Percentiles rank a stretch among this genome's conserved stretches.
These are phyloP conservation scores for Cataglyphis albicans DNA, from an alignment of 2,888 invertebrate genomes.

Conservation along the genomic window DNA sequence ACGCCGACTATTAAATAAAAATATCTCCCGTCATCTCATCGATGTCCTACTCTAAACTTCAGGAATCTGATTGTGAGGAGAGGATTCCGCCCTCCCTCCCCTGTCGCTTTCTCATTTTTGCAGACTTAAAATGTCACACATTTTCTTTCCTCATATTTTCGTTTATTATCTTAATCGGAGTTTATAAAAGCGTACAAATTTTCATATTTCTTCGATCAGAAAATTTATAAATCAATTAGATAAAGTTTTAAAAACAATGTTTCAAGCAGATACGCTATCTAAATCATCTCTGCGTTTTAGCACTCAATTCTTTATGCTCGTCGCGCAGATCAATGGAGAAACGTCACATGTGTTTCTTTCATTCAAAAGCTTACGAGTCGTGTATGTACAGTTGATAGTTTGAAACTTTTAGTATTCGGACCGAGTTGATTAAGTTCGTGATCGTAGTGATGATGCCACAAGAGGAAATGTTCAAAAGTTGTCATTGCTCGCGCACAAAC, in stretches of 20 bases:
- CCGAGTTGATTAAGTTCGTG: constrained; percentile 80
- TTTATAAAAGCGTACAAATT: neutral
- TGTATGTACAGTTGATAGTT: constrained; percentile 53
- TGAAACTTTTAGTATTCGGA: constrained; percentile 76
- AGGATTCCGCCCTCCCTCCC: constrained; percentile 54
- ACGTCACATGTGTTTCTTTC: constrained; percentile 47
- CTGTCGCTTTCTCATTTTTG: neutral
- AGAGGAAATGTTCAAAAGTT: constrained; percentile 69
- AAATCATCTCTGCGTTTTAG: constrained; percentile 58
- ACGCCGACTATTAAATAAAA: constrained; percentile 79
- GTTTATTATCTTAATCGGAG: neutral
- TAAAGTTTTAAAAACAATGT: neutral
- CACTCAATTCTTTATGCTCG: constrained; percentile 65
- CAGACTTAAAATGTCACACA: neutral
- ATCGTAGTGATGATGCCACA: constrained; percentile 77
- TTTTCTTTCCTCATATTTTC: too few relatives aligned
- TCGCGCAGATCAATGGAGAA: constrained; percentile 58
- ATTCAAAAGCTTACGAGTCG: constrained; percentile 58
- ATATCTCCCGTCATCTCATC: constrained; percentile 69
- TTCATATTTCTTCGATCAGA: neutral
- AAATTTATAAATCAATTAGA: neutral
- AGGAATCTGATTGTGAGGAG: constrained; percentile 56
- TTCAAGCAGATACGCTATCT: neutral
- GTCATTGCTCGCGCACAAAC: constrained; percentile 71
- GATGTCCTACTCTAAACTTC: constrained; percentile 56